Base-by-base conservation (phyloP, 2,113 vertebrate genomes). In the Xiphias gladius region DNA sequence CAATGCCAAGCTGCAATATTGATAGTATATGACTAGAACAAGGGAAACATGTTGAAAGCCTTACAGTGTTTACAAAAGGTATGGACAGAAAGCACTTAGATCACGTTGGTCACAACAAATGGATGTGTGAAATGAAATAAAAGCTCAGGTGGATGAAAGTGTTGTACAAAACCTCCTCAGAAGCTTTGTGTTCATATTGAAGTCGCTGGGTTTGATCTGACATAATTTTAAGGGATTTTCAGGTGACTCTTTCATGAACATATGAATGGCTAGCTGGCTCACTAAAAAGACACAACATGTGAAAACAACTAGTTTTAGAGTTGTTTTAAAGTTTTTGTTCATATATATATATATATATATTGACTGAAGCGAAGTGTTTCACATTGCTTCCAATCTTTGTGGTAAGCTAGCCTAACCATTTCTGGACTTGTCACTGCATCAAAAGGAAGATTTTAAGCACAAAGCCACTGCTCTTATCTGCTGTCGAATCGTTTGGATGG, bases 21-120 rank as follows among this genome's bases (percentile, higher is more conserved):
- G 35, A 74, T 80, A 70, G 20, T 39, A 24, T 68, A 39, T 32
- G n/a, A 52, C 26, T 20, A 41, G 46, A 76, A 88, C 48, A 85
- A 26, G 9, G 43, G 41, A 69, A 71, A 65, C 30, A 76, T 52
- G 52, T 66, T 73, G 48, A 89, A 86, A 65, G 76, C 66, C 73
- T 80, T 64, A 73, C 52, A 63, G 54, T 78, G 48, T 74, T 78
- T 61, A 41, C 66, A 82, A 78, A 81, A 67, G 13, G 39, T 20
- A 6, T n/a, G 6, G 22, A 24, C 5, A 35, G 12, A 41, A 66
- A 79, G 54, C 17, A 66, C 1, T 76, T 41, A 32, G 70, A 58
- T 62, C 11, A 30, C 12, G 43, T 20, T 1, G 66, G 59, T 78
- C 72, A 68, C 39, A 59, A 69, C 28, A 63, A 61, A 68, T 7